Base-by-base conservation (phyloP, 2,888 invertebrate genomes). In the Tanypteryx hageni region DNA sequence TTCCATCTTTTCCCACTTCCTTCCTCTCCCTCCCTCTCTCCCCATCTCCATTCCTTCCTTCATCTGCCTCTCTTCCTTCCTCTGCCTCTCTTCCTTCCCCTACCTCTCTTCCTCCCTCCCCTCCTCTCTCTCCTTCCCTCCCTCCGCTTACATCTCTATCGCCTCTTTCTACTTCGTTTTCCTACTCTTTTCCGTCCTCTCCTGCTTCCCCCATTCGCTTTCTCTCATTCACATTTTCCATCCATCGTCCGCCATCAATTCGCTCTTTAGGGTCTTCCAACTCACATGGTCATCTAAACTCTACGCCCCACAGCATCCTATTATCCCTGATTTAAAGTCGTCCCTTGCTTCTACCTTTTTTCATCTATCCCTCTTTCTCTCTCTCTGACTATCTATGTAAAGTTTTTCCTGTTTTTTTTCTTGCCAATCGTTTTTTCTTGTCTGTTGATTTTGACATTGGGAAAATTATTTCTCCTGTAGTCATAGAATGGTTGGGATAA, bases 261-360 rank as follows among this genome's bases (percentile, higher is more conserved):
- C 13, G 10, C 68, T 18, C 68, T 22, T 68, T 68, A 10, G 9
- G 44, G 18, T n/a, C 44, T 22, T 58, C 2, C 85, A 22, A 58
- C 85, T 56, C 85, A 58, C n/a, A 57, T 57, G n/a, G 58, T 85
- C 85, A 57, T 58, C 57, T 85, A 85, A 85, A 85, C 58, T 22
- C 85, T 10, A 57, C 56, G 85, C 10, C 58, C 57, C 57, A 58
- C 22, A 58, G 58, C 85, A 22, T 10, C 57, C 85, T 11, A 58
- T 85, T 58, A 85, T 85, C 85, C 16, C 22, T 22, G 58, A 85
- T 58, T 58, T 84, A n/a, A 44, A 84, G n/a, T 85, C 85, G 14
- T 27, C 57, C 58, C 85, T 56, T n/a, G 58, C 57, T 85, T 58
- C 85, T 22, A 13, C 0, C 56, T 22, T 22, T 11, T 18, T 58